Evolutionary conservation across 1,140 invertebrate genomes (phyloP), one percentile per base, ranked within the genome.

Genomic region (Neuroterus valhalla): DNA sequence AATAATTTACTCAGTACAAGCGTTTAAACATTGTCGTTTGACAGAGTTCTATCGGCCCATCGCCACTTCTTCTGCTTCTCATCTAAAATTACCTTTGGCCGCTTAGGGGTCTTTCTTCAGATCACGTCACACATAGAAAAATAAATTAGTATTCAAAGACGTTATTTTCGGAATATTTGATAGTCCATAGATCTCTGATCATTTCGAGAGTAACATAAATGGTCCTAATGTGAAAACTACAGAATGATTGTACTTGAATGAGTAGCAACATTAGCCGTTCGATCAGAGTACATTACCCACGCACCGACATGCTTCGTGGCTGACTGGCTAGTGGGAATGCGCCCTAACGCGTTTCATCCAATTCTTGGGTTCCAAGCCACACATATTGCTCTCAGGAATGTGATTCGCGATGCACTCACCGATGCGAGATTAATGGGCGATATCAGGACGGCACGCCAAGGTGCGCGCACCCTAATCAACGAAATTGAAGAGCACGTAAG

Each of bases 261-360:
- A 81, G 85, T 86, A 82, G 81, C 79, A 84, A 83, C 80, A 82
- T 83, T 80, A 77, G 74, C 75, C 84, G 80, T 84, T 85, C 82
- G 85, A 83, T 85, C 82, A 82, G 79, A 48, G 71, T 38, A 6
- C 77, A 83, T 86, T 86, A 84, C 74, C 78, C 75, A 78, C 80
- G 81, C 76, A 79, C 78, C 77, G 76, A 73, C 81, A 77, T 74
- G 76, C 79, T 86, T 85, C 81, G 81, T 81, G 85, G 82, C 79
- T 85, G 82, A 83, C 66, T 83, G 84, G 74, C 74, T 77, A 79
- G 82, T 84, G 83, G 78, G 85, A 86, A 86, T 86, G 84, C 74
- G 84, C 80, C 85, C 81, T 76, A 80, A 86, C 81, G 74, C 83
- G 82, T 81, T 83, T 76, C 84, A 81, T 83, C 81, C 78, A 68